phyloP scores from a whole-genome alignment of 1,140 invertebrate species.

The Papilio xuthus region DNA sequence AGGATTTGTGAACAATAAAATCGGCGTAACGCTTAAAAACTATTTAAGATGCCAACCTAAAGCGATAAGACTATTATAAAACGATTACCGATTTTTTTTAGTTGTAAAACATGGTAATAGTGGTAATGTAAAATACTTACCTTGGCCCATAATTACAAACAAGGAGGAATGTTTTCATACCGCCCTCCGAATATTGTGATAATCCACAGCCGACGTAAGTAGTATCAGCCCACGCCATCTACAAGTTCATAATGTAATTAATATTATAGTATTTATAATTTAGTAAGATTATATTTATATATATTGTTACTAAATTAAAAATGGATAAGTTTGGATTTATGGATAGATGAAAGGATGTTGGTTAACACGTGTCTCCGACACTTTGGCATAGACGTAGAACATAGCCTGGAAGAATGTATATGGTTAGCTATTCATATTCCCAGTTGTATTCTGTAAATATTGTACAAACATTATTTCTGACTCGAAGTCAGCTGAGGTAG shows the following conservation, averaged over 20 bases:
- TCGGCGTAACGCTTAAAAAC: not conserved
- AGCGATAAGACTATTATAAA: not conserved
- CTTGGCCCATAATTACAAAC: constrained; percentile 69
- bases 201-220: constrained; percentile 62
- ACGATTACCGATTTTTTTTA: not conserved
- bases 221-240: constrained; percentile 68
- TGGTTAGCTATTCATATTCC: too few species aligned
- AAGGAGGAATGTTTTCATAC: constrained; percentile 55
- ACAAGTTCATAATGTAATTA: constrained; percentile 24
- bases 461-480: too few species aligned
- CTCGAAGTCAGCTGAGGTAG: not conserved
- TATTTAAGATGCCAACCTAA: not conserved
- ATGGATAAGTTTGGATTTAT: too few species aligned
- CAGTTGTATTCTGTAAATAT: too few species aligned
- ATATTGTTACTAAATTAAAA: too few species aligned
- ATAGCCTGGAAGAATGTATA: too few species aligned
- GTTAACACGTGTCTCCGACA: too few species aligned
- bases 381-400: too few species aligned
- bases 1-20: not conserved
- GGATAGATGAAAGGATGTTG: too few species aligned
- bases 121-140: constrained; percentile 48
- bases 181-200: constrained; percentile 43
- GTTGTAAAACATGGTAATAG: too few species aligned
- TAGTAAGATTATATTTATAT: not conserved
- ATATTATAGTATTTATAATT: too few species aligned